Percentiles rank a stretch among this genome's conserved stretches.
Conservation (phyloP, 35 echinoderm and acorn worm genomes). For the Nesometra sesokonis region DNA sequence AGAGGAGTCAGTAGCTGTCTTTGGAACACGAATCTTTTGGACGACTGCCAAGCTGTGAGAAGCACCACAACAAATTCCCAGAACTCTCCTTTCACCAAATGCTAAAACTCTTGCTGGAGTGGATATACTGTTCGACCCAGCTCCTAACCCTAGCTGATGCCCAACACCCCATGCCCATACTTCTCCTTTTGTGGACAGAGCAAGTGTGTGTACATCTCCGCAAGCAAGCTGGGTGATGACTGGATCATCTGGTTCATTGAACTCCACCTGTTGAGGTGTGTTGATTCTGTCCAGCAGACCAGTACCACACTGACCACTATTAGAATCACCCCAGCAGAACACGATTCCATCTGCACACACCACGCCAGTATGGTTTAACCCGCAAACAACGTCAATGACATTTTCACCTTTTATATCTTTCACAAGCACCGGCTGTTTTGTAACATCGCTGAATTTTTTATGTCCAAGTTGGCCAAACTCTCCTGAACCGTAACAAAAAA, state of each 20-base stretch:
- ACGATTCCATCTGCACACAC: slow-evolving; percentile 95
- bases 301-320: slow-evolving; percentile 62
- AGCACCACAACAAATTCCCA: slow-evolving; percentile 63
- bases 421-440: slow-evolving; percentile 81
- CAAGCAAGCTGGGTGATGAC: slow-evolving; percentile 75
- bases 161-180: slow-evolving; percentile 93
- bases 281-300: slow-evolving; percentile 61
- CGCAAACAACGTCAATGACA: slow-evolving; percentile 84
- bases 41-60: slow-evolving; percentile 64
- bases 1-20: slow-evolving; percentile 32
- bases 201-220: slow-evolving; percentile 81
- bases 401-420: slow-evolving; percentile 86
- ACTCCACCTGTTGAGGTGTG: slow-evolving; percentile 51
- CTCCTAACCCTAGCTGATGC: slow-evolving; percentile 74
- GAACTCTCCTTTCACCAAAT: slow-evolving; percentile 70
- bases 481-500: slow-evolving; percentile 64
- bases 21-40: slow-evolving; percentile 56
- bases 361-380: slow-evolving; percentile 86
- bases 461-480: slow-evolving; percentile 88
- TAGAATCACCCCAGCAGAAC: slow-evolving; percentile 94
- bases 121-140: slow-evolving; percentile 49
- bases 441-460: slow-evolving; percentile 87
- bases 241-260: slow-evolving; percentile 67
- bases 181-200: slow-evolving; percentile 66
- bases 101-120: slow-evolving; percentile 69